A percentile compares a stretch with the other conserved stretches of the same genome.
Evolutionary conservation across 2,888 invertebrate species (phyloP).

Genomic region (Nymphalis c-album): DNA sequence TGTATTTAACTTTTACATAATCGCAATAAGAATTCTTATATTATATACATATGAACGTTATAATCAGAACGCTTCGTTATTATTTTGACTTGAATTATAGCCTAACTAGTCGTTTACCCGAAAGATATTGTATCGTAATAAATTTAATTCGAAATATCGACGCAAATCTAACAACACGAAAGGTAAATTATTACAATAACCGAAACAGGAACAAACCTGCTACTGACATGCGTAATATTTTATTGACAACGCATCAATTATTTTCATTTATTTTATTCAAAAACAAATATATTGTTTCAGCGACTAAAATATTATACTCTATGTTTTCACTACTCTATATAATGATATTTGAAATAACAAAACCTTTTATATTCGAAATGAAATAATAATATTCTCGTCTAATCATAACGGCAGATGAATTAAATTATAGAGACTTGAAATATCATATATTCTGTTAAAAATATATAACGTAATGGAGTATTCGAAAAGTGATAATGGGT

Average conservation of each 20-base stretch:
- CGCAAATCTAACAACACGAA: background rate
- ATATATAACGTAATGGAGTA: background rate
- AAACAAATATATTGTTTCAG: slow-evolving; percentile 10
- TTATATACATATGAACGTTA: background rate
- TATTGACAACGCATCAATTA: slow-evolving; percentile 36
- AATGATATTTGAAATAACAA: background rate
- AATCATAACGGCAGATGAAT: background rate
- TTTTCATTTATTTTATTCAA: slow-evolving; percentile 5
- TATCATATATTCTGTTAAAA: background rate
- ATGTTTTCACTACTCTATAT: background rate
- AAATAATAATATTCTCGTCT: background rate
- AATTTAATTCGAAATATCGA: background rate
- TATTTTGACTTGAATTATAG: too few species aligned
- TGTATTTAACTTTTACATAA: slow-evolving; percentile 1
- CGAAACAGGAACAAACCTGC: slow-evolving; percentile 23
- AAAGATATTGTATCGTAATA: too few species aligned
- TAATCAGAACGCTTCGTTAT: too few species aligned
- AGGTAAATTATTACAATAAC: background rate
- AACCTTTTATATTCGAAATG: background rate
- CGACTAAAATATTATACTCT: slow-evolving; percentile 1
- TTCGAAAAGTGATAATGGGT: slow-evolving; percentile 7
- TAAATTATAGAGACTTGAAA: background rate
- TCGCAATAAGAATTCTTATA: background rate
- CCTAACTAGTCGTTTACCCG: too few species aligned
- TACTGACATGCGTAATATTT: slow-evolving; percentile 38